Evolutionary conservation across 1,140 invertebrate species (phyloP).

Genomic region (Parapsyche elsis): DNA sequence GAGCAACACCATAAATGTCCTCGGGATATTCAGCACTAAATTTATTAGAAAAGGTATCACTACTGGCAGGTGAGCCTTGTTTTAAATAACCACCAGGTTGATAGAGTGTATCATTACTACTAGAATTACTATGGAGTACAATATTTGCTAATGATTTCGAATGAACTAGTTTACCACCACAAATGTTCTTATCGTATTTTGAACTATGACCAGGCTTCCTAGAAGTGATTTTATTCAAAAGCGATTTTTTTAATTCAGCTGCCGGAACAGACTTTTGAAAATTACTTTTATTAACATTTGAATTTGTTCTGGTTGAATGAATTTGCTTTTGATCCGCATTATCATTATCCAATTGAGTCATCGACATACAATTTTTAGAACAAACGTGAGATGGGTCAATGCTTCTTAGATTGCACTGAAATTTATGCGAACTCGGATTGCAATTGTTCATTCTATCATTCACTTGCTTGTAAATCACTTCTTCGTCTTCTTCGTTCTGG

Average conservation of each 20-base stretch:
- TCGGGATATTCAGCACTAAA: slow-evolving; percentile 64
- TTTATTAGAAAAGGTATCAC: slow-evolving; percentile 64
- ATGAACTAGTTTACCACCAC: slow-evolving; percentile 60
- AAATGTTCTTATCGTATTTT: slow-evolving; percentile 60
- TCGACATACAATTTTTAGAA: slow-evolving; percentile 59
- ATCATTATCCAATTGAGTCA: not conserved
- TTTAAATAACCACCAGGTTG: slow-evolving; percentile 62
- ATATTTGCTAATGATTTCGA: slow-evolving; percentile 67
- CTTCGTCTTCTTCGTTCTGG: slow-evolving; percentile 21
- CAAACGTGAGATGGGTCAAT: slow-evolving; percentile 66
- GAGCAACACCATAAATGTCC: slow-evolving; percentile 63
- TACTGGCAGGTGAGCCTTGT: slow-evolving; percentile 63
- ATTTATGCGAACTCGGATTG: slow-evolving; percentile 61
- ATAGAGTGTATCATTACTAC: slow-evolving; percentile 65
- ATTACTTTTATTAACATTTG: slow-evolving; percentile 13
- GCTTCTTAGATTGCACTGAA: slow-evolving; percentile 61
- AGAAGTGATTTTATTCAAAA: slow-evolving; percentile 19
- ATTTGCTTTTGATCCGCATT: slow-evolving; percentile 18
- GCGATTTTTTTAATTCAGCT: slow-evolving; percentile 25
- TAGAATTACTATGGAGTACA: slow-evolving; percentile 64
- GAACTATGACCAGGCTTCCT: slow-evolving; percentile 62
- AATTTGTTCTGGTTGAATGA: not conserved
- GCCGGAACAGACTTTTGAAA: not conserved
- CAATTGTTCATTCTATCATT: slow-evolving; percentile 11
- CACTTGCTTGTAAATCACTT: not conserved